These are phyloP conservation scores for Semotilus atromaculatus DNA, from an alignment of 2,797 vertebrate genomes.

Conservation along the genomic window DNA sequence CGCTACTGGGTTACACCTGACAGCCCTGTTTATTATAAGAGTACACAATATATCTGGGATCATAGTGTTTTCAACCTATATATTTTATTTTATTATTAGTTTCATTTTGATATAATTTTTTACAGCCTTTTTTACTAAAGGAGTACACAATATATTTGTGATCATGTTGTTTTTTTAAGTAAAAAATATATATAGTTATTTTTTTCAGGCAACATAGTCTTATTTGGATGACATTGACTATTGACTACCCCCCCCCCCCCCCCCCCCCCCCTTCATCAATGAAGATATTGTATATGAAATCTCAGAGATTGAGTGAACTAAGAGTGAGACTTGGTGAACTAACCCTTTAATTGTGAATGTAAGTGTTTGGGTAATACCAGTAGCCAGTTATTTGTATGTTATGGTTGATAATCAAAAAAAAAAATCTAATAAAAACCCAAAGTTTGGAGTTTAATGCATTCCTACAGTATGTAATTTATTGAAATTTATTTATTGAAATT, in stretches of 20 bases:
- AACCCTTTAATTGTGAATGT: not conserved
- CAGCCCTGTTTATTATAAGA: not conserved
- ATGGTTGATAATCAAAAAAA: no score
- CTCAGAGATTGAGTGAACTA: not conserved
- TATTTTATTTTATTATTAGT: not conserved
- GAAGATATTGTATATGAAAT: not conserved
- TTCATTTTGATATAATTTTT: not conserved
- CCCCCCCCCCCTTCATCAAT: no score
- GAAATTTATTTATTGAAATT: no score
- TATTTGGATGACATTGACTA: not conserved
- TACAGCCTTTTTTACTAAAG: not conserved
- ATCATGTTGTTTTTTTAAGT: not conserved
- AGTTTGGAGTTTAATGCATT: not conserved
- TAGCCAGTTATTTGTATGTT: no score
- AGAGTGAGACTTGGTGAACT: no score
- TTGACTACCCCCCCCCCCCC: no score
- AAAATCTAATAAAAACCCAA: no score
- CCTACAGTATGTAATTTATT: not conserved
- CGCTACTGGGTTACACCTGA: conserved; percentile 15
- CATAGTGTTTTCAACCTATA: not conserved
- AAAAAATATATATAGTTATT: no score
- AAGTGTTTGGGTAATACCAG: no score
- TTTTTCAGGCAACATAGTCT: not conserved
- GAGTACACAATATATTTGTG: not conserved
- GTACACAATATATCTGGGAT: conserved; percentile 30